Evolutionary conservation across 2,888 invertebrate species (phyloP).

Genomic region (Oscheius onirici): DNA sequence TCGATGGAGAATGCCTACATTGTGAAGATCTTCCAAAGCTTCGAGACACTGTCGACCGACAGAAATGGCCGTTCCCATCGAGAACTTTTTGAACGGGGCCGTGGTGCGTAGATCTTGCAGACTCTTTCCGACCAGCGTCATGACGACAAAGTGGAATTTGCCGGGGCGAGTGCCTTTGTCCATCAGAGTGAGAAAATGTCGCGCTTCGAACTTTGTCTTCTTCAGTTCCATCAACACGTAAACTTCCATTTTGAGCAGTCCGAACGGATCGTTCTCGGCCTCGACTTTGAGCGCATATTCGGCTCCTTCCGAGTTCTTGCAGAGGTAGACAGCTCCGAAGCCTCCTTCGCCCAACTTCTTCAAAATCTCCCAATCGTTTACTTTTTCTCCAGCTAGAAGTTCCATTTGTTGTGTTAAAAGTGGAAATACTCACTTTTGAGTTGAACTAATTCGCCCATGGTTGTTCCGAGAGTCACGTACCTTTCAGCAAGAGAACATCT

Average conservation of each 20-base stretch:
- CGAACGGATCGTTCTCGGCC: constrained; percentile 58
- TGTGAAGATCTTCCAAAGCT: constrained; percentile 54
- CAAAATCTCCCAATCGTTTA: constrained; percentile 49
- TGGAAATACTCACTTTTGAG: constrained; percentile 13
- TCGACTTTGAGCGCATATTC: constrained; percentile 58
- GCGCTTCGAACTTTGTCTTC: constrained; percentile 51
- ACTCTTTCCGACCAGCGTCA: constrained; percentile 61
- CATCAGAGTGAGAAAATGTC: constrained; percentile 66
- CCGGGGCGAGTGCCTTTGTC: constrained; percentile 60
- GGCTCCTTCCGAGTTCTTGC: constrained; percentile 42
- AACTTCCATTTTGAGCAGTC: constrained; percentile 68
- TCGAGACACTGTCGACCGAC: constrained; percentile 52
- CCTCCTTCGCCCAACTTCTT: constrained; percentile 58
- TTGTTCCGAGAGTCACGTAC: no score
- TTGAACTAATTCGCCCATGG: constrained; percentile 31
- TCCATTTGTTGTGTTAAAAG: neutral
- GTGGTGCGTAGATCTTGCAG: constrained; percentile 51
- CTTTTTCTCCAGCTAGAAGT: constrained; percentile 37
- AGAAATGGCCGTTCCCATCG: constrained; percentile 56
- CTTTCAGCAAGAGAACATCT: no score
- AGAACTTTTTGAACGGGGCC: constrained; percentile 48
- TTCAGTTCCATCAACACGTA: constrained; percentile 61
- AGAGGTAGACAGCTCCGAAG: constrained; percentile 59
- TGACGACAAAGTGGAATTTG: constrained; percentile 65
- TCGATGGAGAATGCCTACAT: constrained; percentile 51